Evolutionary conservation across 1,140 invertebrate genomes (phyloP), one percentile per base, ranked within the genome.

Genomic region (Chrysoperla carnea): DNA sequence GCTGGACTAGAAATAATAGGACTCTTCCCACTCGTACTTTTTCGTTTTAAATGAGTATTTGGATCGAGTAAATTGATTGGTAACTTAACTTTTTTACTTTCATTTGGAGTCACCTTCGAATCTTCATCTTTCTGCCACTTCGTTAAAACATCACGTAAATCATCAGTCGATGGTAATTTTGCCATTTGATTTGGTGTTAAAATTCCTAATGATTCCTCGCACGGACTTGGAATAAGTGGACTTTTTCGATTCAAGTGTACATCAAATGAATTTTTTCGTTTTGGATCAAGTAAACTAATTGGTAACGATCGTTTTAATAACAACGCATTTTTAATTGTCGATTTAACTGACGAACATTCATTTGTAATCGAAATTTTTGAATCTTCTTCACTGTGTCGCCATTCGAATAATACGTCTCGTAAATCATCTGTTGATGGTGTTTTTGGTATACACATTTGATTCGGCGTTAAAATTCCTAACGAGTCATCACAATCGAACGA

Each of bases 131-230:
- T 23, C 5, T 5, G 17, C 17, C 17, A 23, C 17, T 23, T 5
- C 2, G 5, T 3, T 23, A 23, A 23, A 23, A 23, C 5, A 23
- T 23, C 17, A 31, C 44, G 62, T 49, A 67, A 50, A 40, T 62
- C 61, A 47, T 67, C 65, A 9, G 62, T 61, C 17, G 71, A 73
- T 40, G 72, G 72, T 38, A 70, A 74, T 63, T 64, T 68, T 28
- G 69, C 72, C 84, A 89, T 88, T 58, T 88, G 84, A 64, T 85
- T 82, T 0, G 83, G 83, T 6, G 84, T 86, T 12, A 89, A 62
- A 48, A 89, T 87, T 7, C 84, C 84, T 44, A 88, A 63, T 52
- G 79, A 83, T 50, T 87, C 84, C 57, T 86, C 78, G 51, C 73
- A 56, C 44, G 17, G 17, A 23, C 17, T 23, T 23, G 17, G 17